Conservation (phyloP, 2,888 invertebrate species). For the Autographa pulchrina region DNA sequence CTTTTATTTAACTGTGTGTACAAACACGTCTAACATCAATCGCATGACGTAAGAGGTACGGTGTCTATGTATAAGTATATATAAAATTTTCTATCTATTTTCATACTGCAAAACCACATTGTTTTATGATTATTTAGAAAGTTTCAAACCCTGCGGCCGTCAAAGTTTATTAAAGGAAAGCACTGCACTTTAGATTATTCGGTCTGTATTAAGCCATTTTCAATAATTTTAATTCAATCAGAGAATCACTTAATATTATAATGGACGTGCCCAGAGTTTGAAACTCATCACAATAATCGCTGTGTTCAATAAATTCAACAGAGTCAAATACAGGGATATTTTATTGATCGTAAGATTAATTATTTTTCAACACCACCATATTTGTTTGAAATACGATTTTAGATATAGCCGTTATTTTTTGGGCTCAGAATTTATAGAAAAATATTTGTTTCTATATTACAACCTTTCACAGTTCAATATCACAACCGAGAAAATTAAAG, state of each 20-base stretch:
- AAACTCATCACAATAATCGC: slow-evolving; percentile 73
- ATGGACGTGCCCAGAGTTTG: slow-evolving; percentile 71
- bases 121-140: slow-evolving; percentile 61
- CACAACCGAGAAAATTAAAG: slow-evolving; percentile 79
- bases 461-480: slow-evolving; percentile 66
- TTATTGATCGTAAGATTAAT: slow-evolving; percentile 80
- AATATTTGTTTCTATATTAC: slow-evolving; percentile 53
- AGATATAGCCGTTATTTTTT: slow-evolving; percentile 56
- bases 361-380: slow-evolving; percentile 73
- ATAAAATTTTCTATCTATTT: slow-evolving; percentile 84
- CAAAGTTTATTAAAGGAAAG: slow-evolving; percentile 37
- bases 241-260: slow-evolving; percentile 39
- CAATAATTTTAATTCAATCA: slow-evolving; percentile 45
- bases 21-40: slow-evolving; percentile 14
- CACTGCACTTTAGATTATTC: slow-evolving; percentile 49
- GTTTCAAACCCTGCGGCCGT: slow-evolving; percentile 54
- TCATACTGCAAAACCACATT: slow-evolving; percentile 82
- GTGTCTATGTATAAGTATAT: slow-evolving; percentile 73
- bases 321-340: slow-evolving; percentile 89
- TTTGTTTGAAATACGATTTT: slow-evolving; percentile 65
- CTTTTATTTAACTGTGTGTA: slow-evolving; percentile 40
- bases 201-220: slow-evolving; percentile 43
- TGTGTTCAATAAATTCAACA: slow-evolving; percentile 87
- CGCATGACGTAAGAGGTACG: slow-evolving; percentile 71
- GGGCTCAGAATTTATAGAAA: slow-evolving; percentile 60